phyloP scores from a whole-genome alignment of 2,888 invertebrate genomes.

The Zygogramma bicolorata region DNA sequence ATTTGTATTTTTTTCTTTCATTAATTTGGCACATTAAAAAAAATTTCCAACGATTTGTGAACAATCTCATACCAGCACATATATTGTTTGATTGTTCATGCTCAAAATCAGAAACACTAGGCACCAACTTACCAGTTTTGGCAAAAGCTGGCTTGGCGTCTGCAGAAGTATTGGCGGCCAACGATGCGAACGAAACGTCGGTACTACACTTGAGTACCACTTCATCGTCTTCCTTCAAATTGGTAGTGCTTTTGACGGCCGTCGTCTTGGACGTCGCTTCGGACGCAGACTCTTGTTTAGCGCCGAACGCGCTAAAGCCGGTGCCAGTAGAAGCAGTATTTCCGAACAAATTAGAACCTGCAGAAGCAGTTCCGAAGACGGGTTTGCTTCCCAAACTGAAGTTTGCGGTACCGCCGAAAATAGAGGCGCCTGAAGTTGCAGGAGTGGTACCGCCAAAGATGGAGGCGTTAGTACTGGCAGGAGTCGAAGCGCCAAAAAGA shows the following conservation, averaged over 20 bases:
- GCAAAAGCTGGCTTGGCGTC: constrained; percentile 32
- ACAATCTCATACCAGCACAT: no score
- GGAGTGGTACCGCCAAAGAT: no score
- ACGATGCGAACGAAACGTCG: constrained; percentile 61
- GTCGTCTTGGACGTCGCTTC: not conserved
- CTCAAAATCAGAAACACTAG: not conserved
- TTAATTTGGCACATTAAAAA: no score
- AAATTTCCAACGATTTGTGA: no score
- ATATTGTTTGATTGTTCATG: not conserved
- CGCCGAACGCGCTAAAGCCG: constrained; percentile 7
- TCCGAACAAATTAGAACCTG: constrained; percentile 14
- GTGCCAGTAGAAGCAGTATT: not conserved
- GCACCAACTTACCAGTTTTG: constrained; percentile 29
- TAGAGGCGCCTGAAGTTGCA: no score
- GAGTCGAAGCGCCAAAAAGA: no score
- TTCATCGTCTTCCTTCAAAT: constrained; percentile 54
- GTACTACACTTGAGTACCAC: constrained; percentile 59
- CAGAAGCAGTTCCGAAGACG: not conserved
- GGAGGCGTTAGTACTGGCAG: no score
- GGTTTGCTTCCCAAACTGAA: constrained; percentile 22
- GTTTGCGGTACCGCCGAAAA: constrained; percentile 8
- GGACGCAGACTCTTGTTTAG: not conserved
- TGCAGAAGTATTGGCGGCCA: constrained; percentile 56
- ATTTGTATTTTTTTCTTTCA: no score
- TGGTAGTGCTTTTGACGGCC: constrained; percentile 11